These are phyloP conservation scores for Plusia festucae DNA, from an alignment of 2,888 invertebrate genomes.

Conservation along the genomic window DNA sequence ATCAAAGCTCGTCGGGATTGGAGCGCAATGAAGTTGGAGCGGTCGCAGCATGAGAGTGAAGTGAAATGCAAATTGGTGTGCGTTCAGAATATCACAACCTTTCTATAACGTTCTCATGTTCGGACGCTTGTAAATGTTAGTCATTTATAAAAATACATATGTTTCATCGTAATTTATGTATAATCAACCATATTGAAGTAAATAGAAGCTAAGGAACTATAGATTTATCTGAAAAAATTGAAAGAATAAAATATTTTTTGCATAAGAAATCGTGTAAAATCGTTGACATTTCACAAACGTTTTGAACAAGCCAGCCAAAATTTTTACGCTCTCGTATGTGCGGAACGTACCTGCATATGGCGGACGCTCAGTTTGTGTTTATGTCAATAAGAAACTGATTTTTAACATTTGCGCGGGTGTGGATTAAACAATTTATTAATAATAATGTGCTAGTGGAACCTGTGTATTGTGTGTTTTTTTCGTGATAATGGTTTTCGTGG, in stretches of 20 bases:
- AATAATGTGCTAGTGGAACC: constrained; percentile 83
- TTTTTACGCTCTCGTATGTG: constrained; percentile 66
- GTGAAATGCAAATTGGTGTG: constrained; percentile 66
- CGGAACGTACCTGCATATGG: constrained; percentile 88
- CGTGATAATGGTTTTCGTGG: constrained; percentile 85
- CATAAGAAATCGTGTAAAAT: constrained; percentile 7
- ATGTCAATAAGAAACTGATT: constrained; percentile 89
- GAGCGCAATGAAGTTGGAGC: constrained; percentile 79
- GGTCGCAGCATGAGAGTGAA: constrained; percentile 71
- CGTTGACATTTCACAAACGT: constrained; percentile 35
- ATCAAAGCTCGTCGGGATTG: constrained; percentile 88
- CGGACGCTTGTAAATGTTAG: constrained; percentile 17
- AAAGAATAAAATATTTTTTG: constrained; percentile 11
- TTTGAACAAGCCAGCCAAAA: constrained; percentile 59
- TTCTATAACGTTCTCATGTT: background rate
- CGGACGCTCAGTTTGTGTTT: constrained; percentile 89
- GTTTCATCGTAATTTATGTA: background rate
- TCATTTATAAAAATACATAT: background rate
- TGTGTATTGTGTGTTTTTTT: constrained; percentile 83
- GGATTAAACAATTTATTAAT: constrained; percentile 80
- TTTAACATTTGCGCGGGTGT: constrained; percentile 88
- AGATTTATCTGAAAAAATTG: background rate
- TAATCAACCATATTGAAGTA: background rate
- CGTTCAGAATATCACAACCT: constrained; percentile 71
- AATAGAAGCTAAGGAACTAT: background rate